phyloP scores from a whole-genome alignment of 2,113 vertebrate genomes.

The Rana temporaria region DNA sequence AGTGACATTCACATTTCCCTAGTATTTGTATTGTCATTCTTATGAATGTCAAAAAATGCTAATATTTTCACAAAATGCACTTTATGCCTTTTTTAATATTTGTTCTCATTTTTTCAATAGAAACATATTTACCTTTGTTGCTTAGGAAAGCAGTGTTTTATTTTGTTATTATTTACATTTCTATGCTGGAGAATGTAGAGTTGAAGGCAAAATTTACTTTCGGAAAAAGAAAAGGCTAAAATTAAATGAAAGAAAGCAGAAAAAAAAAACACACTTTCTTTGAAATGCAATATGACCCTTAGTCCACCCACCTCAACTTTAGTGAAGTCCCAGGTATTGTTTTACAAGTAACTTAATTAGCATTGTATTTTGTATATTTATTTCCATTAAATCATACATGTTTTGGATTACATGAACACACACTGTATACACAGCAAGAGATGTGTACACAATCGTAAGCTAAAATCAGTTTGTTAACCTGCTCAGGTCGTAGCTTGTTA shows the following conservation, averaged over 20 bases:
- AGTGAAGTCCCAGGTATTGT: neutral
- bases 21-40: too few relatives aligned
- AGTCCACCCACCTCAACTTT: neutral
- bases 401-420: constrained; percentile 26
- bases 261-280: constrained; percentile 31
- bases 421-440: constrained; percentile 22
- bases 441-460: constrained; percentile 45
- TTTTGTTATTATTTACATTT: neutral
- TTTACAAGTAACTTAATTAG: constrained; percentile 40
- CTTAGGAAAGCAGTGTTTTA: neutral
- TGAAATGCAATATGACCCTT: neutral
- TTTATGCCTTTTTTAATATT: neutral
- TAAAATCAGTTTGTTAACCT: constrained; percentile 37
- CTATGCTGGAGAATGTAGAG: neutral
- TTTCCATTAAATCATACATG: constrained; percentile 20
- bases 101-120: neutral
- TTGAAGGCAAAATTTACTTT: neutral
- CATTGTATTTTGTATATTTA: constrained; percentile 32
- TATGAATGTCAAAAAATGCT: too few relatives aligned
- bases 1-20: too few relatives aligned
- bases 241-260: neutral
- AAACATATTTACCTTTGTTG: neutral
- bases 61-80: too few relatives aligned
- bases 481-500: constrained; percentile 50
- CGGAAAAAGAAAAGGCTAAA: neutral